Base-by-base conservation (phyloP, 2,797 vertebrate species). In the Onychomys leucogaster region DNA sequence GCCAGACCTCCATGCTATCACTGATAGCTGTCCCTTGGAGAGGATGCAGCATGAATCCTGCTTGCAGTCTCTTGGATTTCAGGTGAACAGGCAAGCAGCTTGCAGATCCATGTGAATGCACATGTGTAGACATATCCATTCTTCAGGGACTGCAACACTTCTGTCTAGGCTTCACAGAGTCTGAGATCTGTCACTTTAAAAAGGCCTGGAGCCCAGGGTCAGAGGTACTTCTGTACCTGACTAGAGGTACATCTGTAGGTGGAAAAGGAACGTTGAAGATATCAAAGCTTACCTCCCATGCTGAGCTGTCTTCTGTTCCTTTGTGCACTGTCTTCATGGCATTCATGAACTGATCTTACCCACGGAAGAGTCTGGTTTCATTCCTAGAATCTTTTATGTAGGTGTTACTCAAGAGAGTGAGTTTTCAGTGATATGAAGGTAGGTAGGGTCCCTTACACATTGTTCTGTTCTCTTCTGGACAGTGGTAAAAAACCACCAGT, bases 181-280 rank as follows among this genome's bases (percentile, higher is more conserved):
- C 76, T 90, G 2, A 29, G 59, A 9, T 86, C 77, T 80, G 0
- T 69, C 32, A 14, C 59, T 11, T 61, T 23, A 92, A 78, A 46
- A 32, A 55, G 21, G 41, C 23, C 7, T 17, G n/a, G 23, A 91
- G 37, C 6, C 11, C 7, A 16, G 14, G 67, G 13, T 65, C 19
- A 69, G 67, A 84, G n/a, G 4, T 23, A n/a, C 82, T 63, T 96
- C 67, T 69, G 34, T n/a, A 69, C 34, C 67, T 69, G 67, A n/a
- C 21, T 34, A 69, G 16, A n/a, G 34, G 34, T 69, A 9, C 32
- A 43, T n/a, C 8, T 80, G 6, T 27, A 63, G 52, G 5, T 76
- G 77, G n/a, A 37, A 85, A 82, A 84, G 43, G 37, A n/a, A 46
- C 21, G 61, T 43, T 49, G 57, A 41, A 67, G 63, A 41, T 25